phyloP scores from a whole-genome alignment of 2,888 invertebrate genomes.

The Galerucella nymphaeae region DNA sequence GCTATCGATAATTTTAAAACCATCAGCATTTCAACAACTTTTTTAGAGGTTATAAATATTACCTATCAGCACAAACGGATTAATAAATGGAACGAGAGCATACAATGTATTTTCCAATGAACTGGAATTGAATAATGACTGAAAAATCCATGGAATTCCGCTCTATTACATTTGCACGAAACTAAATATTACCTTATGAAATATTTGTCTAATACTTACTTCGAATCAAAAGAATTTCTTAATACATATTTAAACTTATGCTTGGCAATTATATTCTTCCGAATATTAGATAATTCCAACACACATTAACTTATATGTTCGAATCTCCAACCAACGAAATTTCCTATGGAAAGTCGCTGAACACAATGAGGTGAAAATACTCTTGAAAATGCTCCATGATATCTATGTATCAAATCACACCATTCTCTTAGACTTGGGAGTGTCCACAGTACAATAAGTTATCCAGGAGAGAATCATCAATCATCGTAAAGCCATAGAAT shows the following conservation, averaged over 20 bases:
- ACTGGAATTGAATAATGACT: conserved; percentile 47
- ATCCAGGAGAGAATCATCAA: too few relatives aligned
- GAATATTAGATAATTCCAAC: background rate
- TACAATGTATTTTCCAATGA: conserved; percentile 46
- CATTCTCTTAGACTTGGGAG: too few relatives aligned
- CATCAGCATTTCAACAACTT: conserved; percentile 35
- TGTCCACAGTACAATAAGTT: too few relatives aligned
- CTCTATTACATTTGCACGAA: conserved; percentile 42
- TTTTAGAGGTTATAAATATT: conserved; percentile 38
- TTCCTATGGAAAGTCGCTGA: too few relatives aligned
- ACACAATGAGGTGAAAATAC: too few relatives aligned
- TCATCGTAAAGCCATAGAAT: too few relatives aligned
- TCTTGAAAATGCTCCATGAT: too few relatives aligned
- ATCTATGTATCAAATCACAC: too few relatives aligned
- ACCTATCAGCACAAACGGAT: conserved; percentile 42
- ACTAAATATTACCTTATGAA: conserved; percentile 45
- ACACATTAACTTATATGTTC: background rate
- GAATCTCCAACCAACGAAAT: background rate
- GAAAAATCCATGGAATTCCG: conserved; percentile 43
- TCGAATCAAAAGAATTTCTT: too few relatives aligned
- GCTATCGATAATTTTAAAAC: conserved; percentile 27
- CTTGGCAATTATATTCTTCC: background rate
- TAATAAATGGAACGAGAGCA: conserved; percentile 46
- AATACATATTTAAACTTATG: background rate
- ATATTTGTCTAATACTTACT: conserved; percentile 23